Conservation (phyloP, 2,113 vertebrate genomes). For the Callorhinus ursinus region DNA sequence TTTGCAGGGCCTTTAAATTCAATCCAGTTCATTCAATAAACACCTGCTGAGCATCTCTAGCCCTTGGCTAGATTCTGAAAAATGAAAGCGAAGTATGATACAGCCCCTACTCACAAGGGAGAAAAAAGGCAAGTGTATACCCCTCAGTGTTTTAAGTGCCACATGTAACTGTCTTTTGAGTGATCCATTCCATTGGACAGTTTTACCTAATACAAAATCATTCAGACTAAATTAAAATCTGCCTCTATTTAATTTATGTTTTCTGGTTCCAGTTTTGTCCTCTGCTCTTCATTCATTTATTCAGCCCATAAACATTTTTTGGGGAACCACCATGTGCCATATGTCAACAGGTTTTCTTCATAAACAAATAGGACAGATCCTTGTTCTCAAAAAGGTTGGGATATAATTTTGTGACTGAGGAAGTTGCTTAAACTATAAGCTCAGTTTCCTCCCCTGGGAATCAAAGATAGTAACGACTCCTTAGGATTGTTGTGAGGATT, state of each 20-base stretch:
- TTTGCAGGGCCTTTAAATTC: conserved; percentile 30
- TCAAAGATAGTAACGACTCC: neutral
- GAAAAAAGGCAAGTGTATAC: neutral
- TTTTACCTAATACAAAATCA: neutral
- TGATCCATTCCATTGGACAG: neutral
- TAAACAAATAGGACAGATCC: neutral
- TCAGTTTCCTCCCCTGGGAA: neutral
- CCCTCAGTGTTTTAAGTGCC: neutral
- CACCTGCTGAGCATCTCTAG: neutral
- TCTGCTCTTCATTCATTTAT: conserved; percentile 12
- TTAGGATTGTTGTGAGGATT: neutral
- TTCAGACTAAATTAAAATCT: conserved; percentile 9
- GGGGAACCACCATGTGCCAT: neutral
- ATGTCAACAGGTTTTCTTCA: conserved; percentile 15
- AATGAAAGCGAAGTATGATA: conserved; percentile 15
- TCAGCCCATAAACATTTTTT: neutral
- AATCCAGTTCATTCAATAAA: neutral
- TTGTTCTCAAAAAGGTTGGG: neutral
- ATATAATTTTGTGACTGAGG: neutral
- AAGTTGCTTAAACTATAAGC: conserved; percentile 13
- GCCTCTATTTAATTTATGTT: neutral
- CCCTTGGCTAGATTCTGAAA: neutral
- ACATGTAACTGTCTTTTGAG: neutral
- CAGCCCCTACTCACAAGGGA: neutral
- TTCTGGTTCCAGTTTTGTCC: conserved; percentile 4